Percentiles rank a stretch among this genome's conserved stretches.
These are phyloP conservation scores for Julus scandinavius DNA, from an alignment of 2,888 invertebrate species.

Conservation along the genomic window DNA sequence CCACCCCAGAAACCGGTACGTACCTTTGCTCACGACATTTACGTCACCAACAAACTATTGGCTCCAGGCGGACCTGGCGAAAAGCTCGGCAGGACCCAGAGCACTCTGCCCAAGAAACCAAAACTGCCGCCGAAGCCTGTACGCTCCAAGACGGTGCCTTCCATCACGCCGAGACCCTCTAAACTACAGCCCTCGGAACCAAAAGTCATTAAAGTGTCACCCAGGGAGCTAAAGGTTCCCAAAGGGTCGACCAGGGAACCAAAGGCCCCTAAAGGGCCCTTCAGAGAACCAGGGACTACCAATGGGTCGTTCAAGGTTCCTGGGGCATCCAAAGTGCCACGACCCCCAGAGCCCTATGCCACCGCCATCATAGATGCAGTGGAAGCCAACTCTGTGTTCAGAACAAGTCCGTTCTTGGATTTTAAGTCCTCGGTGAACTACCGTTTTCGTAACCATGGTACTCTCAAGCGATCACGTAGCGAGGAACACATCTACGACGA, in stretches of 20 bases:
- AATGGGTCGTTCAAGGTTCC: background rate
- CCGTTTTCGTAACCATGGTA: background rate
- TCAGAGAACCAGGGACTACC: too few relatives aligned
- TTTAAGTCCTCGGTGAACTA: constrained; percentile 1
- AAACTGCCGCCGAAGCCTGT: constrained; percentile 48
- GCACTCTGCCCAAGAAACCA: constrained; percentile 16
- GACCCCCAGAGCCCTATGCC: background rate
- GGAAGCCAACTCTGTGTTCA: constrained; percentile 11
- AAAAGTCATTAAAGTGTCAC: background rate
- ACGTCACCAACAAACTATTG: background rate
- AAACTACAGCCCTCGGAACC: background rate
- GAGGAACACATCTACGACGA: constrained; percentile 53
- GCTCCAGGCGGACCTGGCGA: too few relatives aligned
- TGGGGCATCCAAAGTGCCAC: background rate
- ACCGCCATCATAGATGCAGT: background rate
- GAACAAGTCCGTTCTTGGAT: background rate
- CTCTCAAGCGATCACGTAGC: constrained; percentile 47
- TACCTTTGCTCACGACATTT: constrained; percentile 51
- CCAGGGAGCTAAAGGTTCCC: background rate
- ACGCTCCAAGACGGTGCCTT: constrained; percentile 51
- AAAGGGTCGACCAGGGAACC: background rate
- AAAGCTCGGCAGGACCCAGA: constrained; percentile 13
- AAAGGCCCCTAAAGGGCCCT: too few relatives aligned
- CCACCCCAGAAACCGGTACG: constrained; percentile 36
- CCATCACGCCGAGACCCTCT: background rate